These are phyloP conservation scores for Lanius ludovicianus DNA, from an alignment of 2,113 vertebrate genomes.

Conservation along the genomic window DNA sequence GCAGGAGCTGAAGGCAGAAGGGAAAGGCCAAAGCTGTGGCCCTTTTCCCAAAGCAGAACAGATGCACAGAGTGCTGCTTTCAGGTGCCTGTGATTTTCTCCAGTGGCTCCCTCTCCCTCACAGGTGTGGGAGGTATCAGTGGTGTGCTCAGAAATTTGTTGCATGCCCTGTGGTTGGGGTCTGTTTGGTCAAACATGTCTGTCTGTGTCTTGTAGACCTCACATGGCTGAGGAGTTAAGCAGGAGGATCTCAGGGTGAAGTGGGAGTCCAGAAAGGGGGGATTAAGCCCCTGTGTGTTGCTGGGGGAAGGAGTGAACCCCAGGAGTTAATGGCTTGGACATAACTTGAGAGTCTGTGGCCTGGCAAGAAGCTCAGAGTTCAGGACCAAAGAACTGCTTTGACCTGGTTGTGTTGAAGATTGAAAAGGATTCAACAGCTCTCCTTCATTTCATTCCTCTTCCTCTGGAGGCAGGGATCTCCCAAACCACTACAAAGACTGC, in stretches of 20 bases:
- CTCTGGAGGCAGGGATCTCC: not conserved
- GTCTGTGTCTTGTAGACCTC: not conserved
- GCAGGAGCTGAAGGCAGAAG: not conserved
- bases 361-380: not conserved
- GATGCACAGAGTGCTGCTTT: not conserved
- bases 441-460: not conserved
- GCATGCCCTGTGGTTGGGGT: not conserved
- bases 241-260: not conserved
- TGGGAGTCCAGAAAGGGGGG: not conserved
- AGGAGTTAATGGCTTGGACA: not conserved
- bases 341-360: not conserved
- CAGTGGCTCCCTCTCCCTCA: not conserved
- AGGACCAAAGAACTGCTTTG: not conserved
- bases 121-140: not conserved
- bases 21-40: accelerated
- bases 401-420: not conserved
- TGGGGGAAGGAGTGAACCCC: not conserved
- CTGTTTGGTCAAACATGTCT: not conserved
- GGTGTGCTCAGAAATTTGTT: not conserved
- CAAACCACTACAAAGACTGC: not conserved
- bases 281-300: not conserved
- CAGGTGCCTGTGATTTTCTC: not conserved
- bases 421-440: not conserved
- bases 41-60: not conserved
- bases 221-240: not conserved